Conservation (phyloP, 2,888 invertebrate genomes). For the Ophioninae sp. region DNA sequence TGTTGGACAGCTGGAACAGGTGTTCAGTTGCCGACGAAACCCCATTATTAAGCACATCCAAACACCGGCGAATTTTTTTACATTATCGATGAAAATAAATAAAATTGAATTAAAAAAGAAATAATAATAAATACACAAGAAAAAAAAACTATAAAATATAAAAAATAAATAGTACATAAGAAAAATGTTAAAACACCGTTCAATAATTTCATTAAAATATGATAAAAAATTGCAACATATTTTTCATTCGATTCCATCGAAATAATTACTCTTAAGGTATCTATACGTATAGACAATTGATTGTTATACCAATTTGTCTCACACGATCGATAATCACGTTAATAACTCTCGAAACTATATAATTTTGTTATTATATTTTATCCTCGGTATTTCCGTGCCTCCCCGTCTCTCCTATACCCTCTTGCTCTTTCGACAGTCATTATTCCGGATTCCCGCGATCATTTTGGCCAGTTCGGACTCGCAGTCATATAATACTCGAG, state of each 20-base stretch:
- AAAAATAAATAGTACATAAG: background rate
- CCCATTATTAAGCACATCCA: too few species aligned
- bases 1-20: too few species aligned
- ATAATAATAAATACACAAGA: background rate
- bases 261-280: background rate
- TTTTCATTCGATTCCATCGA: background rate
- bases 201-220: too few species aligned
- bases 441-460: conserved; percentile 29
- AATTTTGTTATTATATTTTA: conserved; percentile 50
- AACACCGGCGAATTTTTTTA: too few species aligned
- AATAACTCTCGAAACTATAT: conserved; percentile 37
- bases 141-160: too few species aligned
- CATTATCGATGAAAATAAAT: too few species aligned
- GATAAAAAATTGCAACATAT: background rate
- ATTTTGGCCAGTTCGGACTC: conserved; percentile 5
- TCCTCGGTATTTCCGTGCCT: background rate
- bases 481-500: conserved; percentile 1
- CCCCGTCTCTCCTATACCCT: background rate
- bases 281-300: background rate
- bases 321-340: conserved; percentile 24
- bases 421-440: conserved; percentile 42
- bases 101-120: too few species aligned
- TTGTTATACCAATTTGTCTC: background rate
- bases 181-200: too few species aligned
- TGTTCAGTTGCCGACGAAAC: too few species aligned